These are phyloP conservation scores for Linyphia triangularis DNA, from an alignment of 2,888 invertebrate genomes.

Conservation along the genomic window DNA sequence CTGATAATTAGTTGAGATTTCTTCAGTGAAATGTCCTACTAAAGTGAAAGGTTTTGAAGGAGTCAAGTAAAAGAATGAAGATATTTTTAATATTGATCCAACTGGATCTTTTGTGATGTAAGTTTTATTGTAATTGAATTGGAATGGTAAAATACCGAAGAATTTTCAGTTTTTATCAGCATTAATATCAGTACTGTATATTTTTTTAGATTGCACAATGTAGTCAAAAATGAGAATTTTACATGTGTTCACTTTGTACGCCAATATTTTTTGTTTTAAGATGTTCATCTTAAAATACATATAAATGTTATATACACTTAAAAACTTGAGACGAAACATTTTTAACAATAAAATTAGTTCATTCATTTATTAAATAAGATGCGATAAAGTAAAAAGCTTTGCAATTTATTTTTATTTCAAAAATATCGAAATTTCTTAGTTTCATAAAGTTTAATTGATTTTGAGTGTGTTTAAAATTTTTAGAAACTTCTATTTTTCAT, in stretches of 20 bases:
- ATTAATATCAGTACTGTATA: conserved; percentile 29
- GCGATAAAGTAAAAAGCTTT: too few species aligned
- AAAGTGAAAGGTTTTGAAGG: not conserved
- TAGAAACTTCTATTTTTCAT: too few species aligned
- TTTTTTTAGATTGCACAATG: conserved; percentile 34
- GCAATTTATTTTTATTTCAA: too few species aligned
- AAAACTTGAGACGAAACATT: too few species aligned
- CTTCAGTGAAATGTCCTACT: conserved; percentile 3
- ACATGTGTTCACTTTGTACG: conserved; percentile 22
- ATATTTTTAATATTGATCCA: conserved; percentile 11
- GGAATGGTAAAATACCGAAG: not conserved
- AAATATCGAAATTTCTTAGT: too few species aligned
- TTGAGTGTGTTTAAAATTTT: too few species aligned
- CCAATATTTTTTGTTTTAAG: conserved; percentile 26
- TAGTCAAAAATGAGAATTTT: conserved; percentile 11
- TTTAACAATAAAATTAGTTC: too few species aligned
- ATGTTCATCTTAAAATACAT: conserved; percentile 14
- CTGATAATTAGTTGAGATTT: conserved; percentile 34
- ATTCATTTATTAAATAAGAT: too few species aligned
- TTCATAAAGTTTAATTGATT: too few species aligned
- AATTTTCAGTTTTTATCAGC: conserved; percentile 31
- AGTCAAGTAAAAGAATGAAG: not conserved
- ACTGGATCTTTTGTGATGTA: not conserved
- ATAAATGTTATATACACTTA: too few species aligned
- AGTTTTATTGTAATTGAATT: conserved; percentile 8